These are phyloP conservation scores for Steinernema carpocapsae DNA, from an alignment of 2,888 invertebrate genomes.

Conservation along the genomic window DNA sequence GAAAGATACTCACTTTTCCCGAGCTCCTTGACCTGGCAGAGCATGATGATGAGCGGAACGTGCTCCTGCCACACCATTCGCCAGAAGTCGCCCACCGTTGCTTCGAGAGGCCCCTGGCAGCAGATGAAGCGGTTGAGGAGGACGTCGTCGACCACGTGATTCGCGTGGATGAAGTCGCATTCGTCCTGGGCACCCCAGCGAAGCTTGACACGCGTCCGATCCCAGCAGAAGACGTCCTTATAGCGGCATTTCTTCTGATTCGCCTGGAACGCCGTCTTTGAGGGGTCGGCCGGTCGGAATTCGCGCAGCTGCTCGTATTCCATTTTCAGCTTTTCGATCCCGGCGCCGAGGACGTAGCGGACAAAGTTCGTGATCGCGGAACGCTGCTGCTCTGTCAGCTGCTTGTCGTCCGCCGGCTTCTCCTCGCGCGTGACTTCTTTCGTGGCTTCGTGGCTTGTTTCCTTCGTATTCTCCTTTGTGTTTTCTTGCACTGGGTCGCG, in stretches of 20 bases:
- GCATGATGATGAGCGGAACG: conserved; percentile 59
- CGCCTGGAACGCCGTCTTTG: background rate
- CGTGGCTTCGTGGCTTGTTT: background rate
- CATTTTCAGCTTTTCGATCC: conserved; percentile 6
- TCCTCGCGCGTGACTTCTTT: background rate
- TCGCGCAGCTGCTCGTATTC: conserved; percentile 10
- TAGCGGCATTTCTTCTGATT: conserved; percentile 33
- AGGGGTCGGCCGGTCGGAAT: background rate
- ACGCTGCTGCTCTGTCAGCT: conserved; percentile 5
- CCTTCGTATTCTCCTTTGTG: background rate
- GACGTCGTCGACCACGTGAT: conserved; percentile 38
- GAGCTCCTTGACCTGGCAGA: conserved; percentile 44
- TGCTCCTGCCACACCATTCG: conserved; percentile 61
- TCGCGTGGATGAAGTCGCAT: conserved; percentile 42
- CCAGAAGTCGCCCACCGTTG: conserved; percentile 59
- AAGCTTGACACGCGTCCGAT: conserved; percentile 35
- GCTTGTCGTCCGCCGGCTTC: background rate
- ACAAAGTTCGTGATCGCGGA: background rate
- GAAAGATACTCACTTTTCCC: conserved; percentile 9
- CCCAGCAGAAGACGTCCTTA: conserved; percentile 41
- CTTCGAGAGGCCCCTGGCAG: conserved; percentile 34
- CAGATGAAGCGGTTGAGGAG: conserved; percentile 39
- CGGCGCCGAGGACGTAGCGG: background rate
- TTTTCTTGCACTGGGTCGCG: background rate
- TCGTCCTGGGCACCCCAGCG: conserved; percentile 38